Evolutionary conservation across 2,113 vertebrate genomes (phyloP).

Genomic region (Peromyscus polionotus): DNA sequence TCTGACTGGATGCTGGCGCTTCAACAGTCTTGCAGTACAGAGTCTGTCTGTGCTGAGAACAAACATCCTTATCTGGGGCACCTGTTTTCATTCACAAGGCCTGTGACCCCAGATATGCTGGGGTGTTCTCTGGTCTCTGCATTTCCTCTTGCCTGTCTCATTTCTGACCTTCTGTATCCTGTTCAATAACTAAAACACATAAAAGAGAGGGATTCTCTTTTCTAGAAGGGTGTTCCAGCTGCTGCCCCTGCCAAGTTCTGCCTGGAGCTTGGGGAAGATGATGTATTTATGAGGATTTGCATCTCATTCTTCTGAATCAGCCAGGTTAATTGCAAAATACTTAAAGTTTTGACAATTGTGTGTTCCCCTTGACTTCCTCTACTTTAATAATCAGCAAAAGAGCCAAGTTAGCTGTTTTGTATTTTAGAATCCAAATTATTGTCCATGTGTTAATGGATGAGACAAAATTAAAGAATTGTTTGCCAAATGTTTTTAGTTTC

Average conservation of each 20-base stretch:
- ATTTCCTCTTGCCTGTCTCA: conserved; percentile 63
- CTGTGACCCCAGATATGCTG: not conserved
- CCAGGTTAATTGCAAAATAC: conserved; percentile 55
- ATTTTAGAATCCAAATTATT: conserved; percentile 30
- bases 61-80: conserved; percentile 52
- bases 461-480: conserved; percentile 50
- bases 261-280: conserved; percentile 57
- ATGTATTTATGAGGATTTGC: conserved; percentile 67
- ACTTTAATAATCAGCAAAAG: conserved; percentile 2
- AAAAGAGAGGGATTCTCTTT: not conserved
- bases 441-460: conserved; percentile 25
- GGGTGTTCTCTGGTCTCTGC: conserved; percentile 25
- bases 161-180: conserved; percentile 55
- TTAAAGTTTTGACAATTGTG: conserved; percentile 42
- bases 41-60: conserved; percentile 52
- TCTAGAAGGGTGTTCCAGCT: not conserved
- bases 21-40: conserved; percentile 50
- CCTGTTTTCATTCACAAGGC: conserved; percentile 56
- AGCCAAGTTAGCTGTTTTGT: conserved; percentile 23
- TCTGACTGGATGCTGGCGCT: conserved; percentile 21
- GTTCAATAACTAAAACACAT: conserved; percentile 55
- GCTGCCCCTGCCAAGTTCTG: conserved; percentile 23
- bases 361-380: conserved; percentile 31
- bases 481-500: conserved; percentile 33
- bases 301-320: conserved; percentile 60